phyloP scores from a whole-genome alignment of 2,797 vertebrate species.

The Cryptoprocta ferox region DNA sequence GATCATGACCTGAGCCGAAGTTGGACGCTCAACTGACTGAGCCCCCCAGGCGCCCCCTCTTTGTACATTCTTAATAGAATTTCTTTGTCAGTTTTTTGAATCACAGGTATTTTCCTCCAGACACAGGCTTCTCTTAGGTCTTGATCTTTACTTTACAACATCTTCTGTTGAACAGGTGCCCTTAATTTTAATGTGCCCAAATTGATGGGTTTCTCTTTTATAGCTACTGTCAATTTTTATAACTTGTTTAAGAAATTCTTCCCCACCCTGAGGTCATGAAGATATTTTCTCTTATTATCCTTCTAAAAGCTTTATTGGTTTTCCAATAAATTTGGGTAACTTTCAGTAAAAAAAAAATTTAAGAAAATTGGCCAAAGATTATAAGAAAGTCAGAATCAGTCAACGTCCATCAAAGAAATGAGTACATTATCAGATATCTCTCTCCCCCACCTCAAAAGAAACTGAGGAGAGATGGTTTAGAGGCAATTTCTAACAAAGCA shows the following conservation, averaged over 20 bases:
- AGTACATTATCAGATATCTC: not conserved
- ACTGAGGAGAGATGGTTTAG: not conserved
- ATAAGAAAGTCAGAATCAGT: not conserved
- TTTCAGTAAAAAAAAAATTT: slow-evolving; percentile 40
- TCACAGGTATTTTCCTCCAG: not conserved
- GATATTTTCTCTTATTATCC: slow-evolving; percentile 24
- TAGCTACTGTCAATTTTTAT: not conserved
- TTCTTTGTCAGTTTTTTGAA: no score
- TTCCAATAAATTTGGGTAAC: slow-evolving; percentile 11
- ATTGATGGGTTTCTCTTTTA: not conserved
- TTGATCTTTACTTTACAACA: not conserved
- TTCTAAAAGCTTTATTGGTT: slow-evolving; percentile 15
- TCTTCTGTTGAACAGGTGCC: not conserved
- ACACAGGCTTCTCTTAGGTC: not conserved
- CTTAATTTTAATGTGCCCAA: not conserved
- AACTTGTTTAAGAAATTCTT: not conserved
- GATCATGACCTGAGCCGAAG: no score
- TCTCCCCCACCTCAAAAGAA: not conserved
- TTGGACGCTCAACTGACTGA: no score
- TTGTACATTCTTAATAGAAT: not conserved
- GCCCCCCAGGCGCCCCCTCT: no score
- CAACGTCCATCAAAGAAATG: not conserved
- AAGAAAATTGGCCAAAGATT: not conserved
- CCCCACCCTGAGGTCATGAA: not conserved
- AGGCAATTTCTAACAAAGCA: not conserved